Evolutionary conservation across 2,797 vertebrate species (phyloP).

Genomic region (Picus viridis): DNA sequence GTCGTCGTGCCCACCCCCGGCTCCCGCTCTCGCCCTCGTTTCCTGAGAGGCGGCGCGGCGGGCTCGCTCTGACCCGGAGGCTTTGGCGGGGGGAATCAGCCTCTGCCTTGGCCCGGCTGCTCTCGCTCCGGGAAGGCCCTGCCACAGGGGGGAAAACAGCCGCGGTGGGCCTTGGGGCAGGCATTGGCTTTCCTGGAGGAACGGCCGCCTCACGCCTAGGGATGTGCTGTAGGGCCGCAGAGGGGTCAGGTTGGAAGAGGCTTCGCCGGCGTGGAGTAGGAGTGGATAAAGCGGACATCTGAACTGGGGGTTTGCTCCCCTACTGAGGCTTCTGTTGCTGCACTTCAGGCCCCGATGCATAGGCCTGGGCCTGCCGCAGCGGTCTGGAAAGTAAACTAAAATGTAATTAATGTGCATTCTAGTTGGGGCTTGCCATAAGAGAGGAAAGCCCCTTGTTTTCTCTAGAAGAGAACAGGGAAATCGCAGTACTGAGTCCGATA

Average conservation of each 20-base stretch:
- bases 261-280: background rate
- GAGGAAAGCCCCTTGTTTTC: constrained; percentile 9
- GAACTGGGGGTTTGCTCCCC: background rate
- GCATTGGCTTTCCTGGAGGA: background rate
- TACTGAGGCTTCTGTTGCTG: background rate
- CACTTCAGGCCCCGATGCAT: background rate
- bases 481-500: background rate
- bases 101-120: background rate
- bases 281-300: background rate
- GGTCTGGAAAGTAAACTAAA: constrained; percentile 7
- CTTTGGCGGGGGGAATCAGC: background rate
- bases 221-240: background rate
- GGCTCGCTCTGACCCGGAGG: background rate
- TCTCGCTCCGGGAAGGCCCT: background rate
- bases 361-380: constrained; percentile 27
- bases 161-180: background rate
- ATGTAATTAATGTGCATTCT: background rate
- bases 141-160: background rate
- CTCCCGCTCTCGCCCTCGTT: background rate
- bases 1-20: background rate
- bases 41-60: background rate
- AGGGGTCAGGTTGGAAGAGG: background rate
- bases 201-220: background rate
- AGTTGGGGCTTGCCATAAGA: background rate
- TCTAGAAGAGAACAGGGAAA: background rate